Percentiles rank a stretch among this genome's conserved stretches.
These are phyloP conservation scores for Cataglyphis cursor DNA, from an alignment of 2,888 invertebrate genomes.

Conservation along the genomic window DNA sequence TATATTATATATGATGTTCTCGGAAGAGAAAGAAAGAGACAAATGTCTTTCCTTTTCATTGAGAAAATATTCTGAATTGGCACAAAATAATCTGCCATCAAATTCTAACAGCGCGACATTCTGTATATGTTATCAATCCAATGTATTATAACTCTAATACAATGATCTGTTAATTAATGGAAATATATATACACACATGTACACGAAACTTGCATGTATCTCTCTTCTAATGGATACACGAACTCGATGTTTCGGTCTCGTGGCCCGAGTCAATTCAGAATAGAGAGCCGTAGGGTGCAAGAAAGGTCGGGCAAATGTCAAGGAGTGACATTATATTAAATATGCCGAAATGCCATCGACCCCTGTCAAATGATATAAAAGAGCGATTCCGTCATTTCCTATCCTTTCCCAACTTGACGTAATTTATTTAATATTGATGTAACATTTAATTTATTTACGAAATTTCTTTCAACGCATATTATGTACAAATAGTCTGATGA, in stretches of 20 bases:
- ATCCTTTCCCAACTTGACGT: not conserved
- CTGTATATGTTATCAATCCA: not conserved
- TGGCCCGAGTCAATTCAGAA: slow-evolving; percentile 34
- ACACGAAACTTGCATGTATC: not conserved
- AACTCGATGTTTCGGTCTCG: slow-evolving; percentile 20
- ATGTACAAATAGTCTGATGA: not conserved
- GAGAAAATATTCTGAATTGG: not conserved
- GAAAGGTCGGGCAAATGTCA: slow-evolving; percentile 84
- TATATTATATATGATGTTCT: not conserved
- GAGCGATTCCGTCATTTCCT: slow-evolving; percentile 15
- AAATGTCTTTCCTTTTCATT: not conserved
- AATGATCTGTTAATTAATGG: not conserved
- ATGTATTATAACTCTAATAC: not conserved
- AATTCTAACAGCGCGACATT: not conserved
- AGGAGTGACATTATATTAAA: slow-evolving; percentile 79
- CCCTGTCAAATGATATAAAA: slow-evolving; percentile 23
- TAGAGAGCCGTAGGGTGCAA: slow-evolving; percentile 58
- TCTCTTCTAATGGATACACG: not conserved
- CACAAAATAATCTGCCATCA: not conserved
- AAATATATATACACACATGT: not conserved
- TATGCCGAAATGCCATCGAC: slow-evolving; percentile 80
- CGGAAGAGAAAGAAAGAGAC: not conserved
- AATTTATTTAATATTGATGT: not conserved
- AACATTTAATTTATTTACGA: not conserved
- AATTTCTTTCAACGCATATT: not conserved